Base-by-base conservation (phyloP, 2,113 vertebrate genomes). In the Urocynchramus pylzowi region DNA sequence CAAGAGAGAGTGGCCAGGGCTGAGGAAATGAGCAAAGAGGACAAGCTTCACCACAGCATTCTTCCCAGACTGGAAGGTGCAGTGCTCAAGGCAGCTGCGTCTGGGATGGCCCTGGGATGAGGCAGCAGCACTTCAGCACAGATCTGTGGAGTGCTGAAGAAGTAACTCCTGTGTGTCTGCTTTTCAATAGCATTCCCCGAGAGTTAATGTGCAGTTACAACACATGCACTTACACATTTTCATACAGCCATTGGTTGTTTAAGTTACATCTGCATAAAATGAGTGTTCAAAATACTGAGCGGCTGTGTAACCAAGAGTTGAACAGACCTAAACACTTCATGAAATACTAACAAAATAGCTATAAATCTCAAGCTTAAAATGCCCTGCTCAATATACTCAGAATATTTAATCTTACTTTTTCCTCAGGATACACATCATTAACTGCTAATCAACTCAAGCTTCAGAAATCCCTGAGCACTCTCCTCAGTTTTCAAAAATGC, bases 371-470 rank as follows among this genome's bases (percentile, higher is more conserved):
- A 93, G 92, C 65, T 90, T 96, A 95, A 98, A 97, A 95, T 97
- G 95, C 90, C 90, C 92, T 94, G 90, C 87, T 97, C 97, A 89
- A 96, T 96, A 94, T 16, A 14, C 89, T 81, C 95, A 95, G 93
- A 97, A 95, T 97, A 91, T 97, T 98, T 97, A 97, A 97, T 87
- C 88, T 83, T 97, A 96, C 96, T 97, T 97, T 97, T 97, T 97
- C 95, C 96, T 98, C 97, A 97, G 96, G 96, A 97, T 97, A 97
- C 96, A 98, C 97, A 92, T 98, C 97, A 97, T 98, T 98, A 98
- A 98, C 96, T 97, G 96, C 90, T 98, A 98, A 98, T 98, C 97
- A 98, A 95, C 95, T 97, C 97, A 97, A 97, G 97, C 84, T 94
- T 97, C 96, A 95, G 96, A 98, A 98, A 97, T 96, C 96, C 97